These are phyloP conservation scores for Nemapogon koenigi DNA, from an alignment of 2,888 invertebrate genomes.

Conservation along the genomic window DNA sequence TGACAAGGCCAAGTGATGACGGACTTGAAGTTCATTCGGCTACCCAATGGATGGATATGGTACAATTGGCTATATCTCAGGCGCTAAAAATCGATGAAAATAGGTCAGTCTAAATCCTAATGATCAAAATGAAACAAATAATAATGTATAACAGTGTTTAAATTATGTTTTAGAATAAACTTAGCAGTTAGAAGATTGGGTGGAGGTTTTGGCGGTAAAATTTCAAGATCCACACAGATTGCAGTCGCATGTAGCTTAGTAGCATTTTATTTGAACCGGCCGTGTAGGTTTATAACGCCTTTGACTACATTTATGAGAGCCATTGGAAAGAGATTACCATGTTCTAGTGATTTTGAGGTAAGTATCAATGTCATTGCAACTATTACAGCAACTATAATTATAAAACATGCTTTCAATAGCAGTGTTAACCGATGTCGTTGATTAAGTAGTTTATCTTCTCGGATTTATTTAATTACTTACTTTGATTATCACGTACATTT, in stretches of 20 bases:
- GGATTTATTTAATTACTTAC: no score
- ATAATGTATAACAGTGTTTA: neutral
- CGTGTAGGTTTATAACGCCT: conserved; percentile 68
- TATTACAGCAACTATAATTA: no score
- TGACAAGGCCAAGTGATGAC: conserved; percentile 72
- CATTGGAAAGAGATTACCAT: conserved; percentile 55
- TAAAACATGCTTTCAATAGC: no score
- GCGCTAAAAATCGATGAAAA: conserved; percentile 62
- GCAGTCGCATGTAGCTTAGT: conserved; percentile 71
- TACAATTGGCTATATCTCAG: conserved; percentile 59
- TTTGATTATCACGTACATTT: no score
- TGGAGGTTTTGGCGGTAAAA: conserved; percentile 79
- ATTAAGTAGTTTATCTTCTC: no score
- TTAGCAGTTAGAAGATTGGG: conserved; percentile 73
- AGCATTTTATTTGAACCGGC: conserved; percentile 59
- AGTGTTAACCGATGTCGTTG: no score
- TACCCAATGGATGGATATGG: conserved; percentile 66
- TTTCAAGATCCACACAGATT: conserved; percentile 59
- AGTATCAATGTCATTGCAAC: neutral
- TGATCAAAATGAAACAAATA: neutral
- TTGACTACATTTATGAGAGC: conserved; percentile 64
- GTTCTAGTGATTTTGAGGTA: conserved; percentile 46
- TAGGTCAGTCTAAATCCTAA: conserved; percentile 40
- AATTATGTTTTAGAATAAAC: conserved; percentile 63
- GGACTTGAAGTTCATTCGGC: conserved; percentile 68